phyloP scores from a whole-genome alignment of 1,140 invertebrate species.

The Ostrea edulis region DNA sequence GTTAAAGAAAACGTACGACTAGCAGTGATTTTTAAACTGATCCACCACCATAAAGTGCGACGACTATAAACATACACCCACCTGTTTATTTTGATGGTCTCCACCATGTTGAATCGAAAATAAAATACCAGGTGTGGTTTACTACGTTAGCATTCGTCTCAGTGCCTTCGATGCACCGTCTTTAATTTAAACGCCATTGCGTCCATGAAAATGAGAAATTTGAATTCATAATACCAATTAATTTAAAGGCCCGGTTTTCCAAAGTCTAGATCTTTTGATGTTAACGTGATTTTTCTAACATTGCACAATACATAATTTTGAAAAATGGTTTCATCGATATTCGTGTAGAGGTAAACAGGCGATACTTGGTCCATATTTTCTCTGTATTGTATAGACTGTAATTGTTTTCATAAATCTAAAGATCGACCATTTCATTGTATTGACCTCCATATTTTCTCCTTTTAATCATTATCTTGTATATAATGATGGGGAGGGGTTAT shows the following conservation, averaged over 20 bases:
- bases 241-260: neutral
- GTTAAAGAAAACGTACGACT: neutral
- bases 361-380: too few relatives aligned
- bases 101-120: neutral
- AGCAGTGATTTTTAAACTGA: conserved; percentile 3
- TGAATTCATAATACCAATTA: neutral
- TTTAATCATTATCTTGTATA: too few relatives aligned
- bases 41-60: neutral
- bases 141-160: neutral
- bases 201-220: too few relatives aligned
- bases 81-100: neutral
- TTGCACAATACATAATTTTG: neutral
- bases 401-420: too few relatives aligned
- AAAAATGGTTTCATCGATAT: neutral
- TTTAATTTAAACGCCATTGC: neutral
- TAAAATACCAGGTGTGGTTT: neutral
- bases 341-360: too few relatives aligned
- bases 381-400: too few relatives aligned
- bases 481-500: too few relatives aligned
- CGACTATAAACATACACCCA: neutral
- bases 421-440: too few relatives aligned
- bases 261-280: neutral
- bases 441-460: too few relatives aligned
- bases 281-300: neutral
- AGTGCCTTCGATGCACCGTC: neutral